These are phyloP conservation scores for Hydroisotoma schaefferi DNA, from an alignment of 2,888 invertebrate genomes.

Conservation along the genomic window DNA sequence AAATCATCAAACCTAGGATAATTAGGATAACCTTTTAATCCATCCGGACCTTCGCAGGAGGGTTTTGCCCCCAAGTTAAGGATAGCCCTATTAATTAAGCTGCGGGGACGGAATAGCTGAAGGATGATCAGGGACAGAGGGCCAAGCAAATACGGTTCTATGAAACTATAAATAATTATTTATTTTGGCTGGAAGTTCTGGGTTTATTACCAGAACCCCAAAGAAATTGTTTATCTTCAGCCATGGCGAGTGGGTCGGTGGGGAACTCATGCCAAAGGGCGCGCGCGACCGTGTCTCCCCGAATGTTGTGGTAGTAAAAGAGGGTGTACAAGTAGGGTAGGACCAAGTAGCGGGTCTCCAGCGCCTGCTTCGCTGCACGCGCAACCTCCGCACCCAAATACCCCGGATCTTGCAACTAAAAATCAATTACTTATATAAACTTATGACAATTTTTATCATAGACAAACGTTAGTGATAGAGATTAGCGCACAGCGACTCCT, in stretches of 20 bases:
- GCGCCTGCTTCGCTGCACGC: constrained; percentile 62
- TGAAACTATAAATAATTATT: neutral
- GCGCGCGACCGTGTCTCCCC: constrained; percentile 54
- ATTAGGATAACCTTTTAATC: neutral
- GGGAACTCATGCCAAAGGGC: constrained; percentile 48
- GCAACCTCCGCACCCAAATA: constrained; percentile 66
- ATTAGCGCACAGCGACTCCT: neutral
- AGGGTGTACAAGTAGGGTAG: constrained; percentile 76
- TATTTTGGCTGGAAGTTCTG: too few relatives aligned
- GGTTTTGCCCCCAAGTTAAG: too few relatives aligned
- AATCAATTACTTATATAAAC: constrained; percentile 1
- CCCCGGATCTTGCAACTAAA: constrained; percentile 77
- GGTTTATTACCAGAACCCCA: constrained; percentile 53
- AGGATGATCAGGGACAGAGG: too few relatives aligned
- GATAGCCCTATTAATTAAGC: too few relatives aligned
- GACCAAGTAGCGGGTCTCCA: constrained; percentile 65
- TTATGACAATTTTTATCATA: neutral
- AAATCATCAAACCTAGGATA: constrained; percentile 55
- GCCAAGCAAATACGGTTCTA: neutral
- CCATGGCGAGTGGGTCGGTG: constrained; percentile 41
- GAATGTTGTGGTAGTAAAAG: constrained; percentile 67
- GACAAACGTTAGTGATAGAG: neutral
- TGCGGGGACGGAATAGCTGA: too few relatives aligned
- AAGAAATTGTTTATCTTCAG: constrained; percentile 49
- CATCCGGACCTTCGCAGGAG: too few relatives aligned